A percentile compares a stretch with the other conserved stretches of the same genome.
These are phyloP conservation scores for Lates japonicus DNA, from an alignment of 2,797 vertebrate genomes.

Conservation along the genomic window DNA sequence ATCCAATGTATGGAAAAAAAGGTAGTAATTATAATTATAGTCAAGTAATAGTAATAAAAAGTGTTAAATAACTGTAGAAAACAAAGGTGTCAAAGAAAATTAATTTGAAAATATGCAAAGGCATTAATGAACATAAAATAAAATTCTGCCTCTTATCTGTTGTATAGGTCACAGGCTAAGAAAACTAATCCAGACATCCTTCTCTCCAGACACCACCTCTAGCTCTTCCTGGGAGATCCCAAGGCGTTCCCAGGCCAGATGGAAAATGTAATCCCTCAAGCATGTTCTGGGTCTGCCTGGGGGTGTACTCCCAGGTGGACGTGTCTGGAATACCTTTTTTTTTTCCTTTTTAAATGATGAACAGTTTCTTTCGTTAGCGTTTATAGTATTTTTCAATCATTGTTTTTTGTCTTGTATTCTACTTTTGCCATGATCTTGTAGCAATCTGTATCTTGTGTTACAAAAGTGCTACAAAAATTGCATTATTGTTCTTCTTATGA, in stretches of 20 bases:
- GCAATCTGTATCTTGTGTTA: neutral
- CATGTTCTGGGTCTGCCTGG: slow-evolving; percentile 11
- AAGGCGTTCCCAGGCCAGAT: slow-evolving; percentile 20
- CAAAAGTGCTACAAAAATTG: neutral
- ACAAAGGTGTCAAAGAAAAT: neutral
- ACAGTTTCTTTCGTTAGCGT: neutral
- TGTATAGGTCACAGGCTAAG: slow-evolving; percentile 16
- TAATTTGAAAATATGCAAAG: neutral
- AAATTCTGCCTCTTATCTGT: neutral
- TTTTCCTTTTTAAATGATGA: neutral
- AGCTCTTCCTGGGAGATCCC: slow-evolving; percentile 18
- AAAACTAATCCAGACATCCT: neutral
- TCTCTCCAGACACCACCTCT: slow-evolving; percentile 35
- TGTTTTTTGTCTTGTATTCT: neutral
- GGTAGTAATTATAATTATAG: neutral
- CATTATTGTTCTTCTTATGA: neutral
- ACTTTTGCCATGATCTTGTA: neutral
- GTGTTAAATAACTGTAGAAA: neutral
- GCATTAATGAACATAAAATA: neutral
- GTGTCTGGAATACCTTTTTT: neutral
- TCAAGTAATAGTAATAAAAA: too few relatives aligned
- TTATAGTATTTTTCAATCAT: neutral
- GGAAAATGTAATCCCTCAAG: slow-evolving; percentile 31
- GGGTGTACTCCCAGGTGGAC: slow-evolving; percentile 19
- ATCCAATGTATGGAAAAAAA: neutral